A percentile compares a stretch with the other conserved stretches of the same genome.
phyloP scores from a whole-genome alignment of 2,113 vertebrate species.

The Euleptes europaea region DNA sequence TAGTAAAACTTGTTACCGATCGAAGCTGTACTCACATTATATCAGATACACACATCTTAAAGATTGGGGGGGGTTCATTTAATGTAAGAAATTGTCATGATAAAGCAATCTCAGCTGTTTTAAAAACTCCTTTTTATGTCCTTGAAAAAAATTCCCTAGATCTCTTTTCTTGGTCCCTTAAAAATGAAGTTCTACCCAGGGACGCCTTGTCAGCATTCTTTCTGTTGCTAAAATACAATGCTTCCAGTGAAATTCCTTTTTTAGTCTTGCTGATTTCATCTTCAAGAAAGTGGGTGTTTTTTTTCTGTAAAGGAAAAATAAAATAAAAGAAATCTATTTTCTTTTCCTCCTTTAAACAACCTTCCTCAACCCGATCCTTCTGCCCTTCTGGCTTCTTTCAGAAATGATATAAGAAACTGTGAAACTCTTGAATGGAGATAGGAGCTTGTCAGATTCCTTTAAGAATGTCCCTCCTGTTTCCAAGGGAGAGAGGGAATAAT shows the following conservation, averaged over 20 bases:
- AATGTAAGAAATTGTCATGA: neutral
- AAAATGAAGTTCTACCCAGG: slow-evolving; percentile 43
- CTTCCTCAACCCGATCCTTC: slow-evolving; percentile 23
- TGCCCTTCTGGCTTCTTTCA: slow-evolving; percentile 59
- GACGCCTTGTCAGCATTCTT: slow-evolving; percentile 53
- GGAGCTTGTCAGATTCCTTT: slow-evolving; percentile 52
- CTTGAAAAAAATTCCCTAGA: slow-evolving; percentile 47
- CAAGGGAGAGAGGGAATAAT: neutral
- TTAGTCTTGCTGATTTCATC: slow-evolving; percentile 55
- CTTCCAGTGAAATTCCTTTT: slow-evolving; percentile 63
- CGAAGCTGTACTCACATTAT: neutral
- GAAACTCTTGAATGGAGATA: slow-evolving; percentile 54
- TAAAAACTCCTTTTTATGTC: slow-evolving; percentile 52
- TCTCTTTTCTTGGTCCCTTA: slow-evolving; percentile 42
- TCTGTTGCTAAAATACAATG: slow-evolving; percentile 33
- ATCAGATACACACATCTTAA: neutral
- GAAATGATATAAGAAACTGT: slow-evolving; percentile 61
- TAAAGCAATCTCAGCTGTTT: slow-evolving; percentile 27
- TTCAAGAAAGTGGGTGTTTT: slow-evolving; percentile 35
- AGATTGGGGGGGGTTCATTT: neutral
- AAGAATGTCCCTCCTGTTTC: slow-evolving; percentile 23
- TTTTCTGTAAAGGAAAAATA: neutral
- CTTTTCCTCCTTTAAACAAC: slow-evolving; percentile 56
- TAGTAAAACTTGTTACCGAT: neutral
- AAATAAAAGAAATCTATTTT: slow-evolving; percentile 41